Percentiles rank a stretch among this genome's conserved stretches.
phyloP scores from a whole-genome alignment of 2,888 invertebrate genomes.

The Oscheius sp. region DNA sequence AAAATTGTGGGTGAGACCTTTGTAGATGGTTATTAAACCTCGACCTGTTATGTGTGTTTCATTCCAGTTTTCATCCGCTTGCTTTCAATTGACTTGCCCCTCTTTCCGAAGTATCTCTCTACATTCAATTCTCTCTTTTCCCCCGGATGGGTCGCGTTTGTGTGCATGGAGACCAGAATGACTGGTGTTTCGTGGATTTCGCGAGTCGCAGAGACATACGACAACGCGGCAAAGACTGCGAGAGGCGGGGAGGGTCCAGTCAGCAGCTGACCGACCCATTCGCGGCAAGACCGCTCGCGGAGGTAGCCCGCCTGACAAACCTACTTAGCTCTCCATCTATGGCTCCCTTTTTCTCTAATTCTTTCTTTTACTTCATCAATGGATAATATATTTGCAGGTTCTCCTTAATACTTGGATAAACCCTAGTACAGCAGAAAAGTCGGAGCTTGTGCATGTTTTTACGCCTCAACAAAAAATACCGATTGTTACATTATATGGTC shows the following conservation, averaged over 20 bases:
- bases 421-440: not conserved
- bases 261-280: conserved; percentile 5
- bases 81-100: not conserved
- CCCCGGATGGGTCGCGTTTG: too few species aligned
- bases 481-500: conserved; percentile 64
- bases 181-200: conserved; percentile 6
- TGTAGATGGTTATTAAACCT: too few species aligned
- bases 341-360: not conserved
- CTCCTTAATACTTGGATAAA: conserved; percentile 18
- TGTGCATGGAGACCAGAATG: conserved; percentile 16
- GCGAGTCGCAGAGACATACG: conserved; percentile 7
- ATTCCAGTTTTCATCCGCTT: not conserved
- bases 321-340: conserved; percentile 4
- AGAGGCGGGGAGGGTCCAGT: conserved; percentile 8
- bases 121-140: too few species aligned
- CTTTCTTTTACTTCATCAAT: not conserved
- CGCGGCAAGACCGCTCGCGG: conserved; percentile 15
- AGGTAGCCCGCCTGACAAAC: too few species aligned
- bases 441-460: conserved; percentile 58
- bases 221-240: not conserved
- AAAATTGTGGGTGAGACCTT: too few species aligned
- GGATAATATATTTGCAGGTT: not conserved
- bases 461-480: conserved; percentile 53
- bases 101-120: conserved; percentile 1
- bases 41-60: not conserved